These are phyloP conservation scores for Threskiornis aethiopicus DNA, from an alignment of 2,797 vertebrate species.

Conservation along the genomic window DNA sequence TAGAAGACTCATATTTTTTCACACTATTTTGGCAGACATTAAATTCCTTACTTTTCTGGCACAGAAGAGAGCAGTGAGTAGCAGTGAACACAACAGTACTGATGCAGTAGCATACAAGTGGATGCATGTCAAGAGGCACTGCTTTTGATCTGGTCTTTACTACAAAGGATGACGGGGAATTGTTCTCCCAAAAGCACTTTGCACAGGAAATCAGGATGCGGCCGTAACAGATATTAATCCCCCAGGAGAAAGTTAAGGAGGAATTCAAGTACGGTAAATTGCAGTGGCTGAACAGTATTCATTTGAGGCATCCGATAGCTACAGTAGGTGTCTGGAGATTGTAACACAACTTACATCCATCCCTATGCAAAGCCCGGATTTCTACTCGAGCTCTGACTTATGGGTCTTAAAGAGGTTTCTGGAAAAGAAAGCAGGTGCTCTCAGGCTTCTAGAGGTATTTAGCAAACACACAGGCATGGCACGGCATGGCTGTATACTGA, in stretches of 20 bases:
- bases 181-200: constrained; percentile 63
- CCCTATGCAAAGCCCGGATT: not conserved
- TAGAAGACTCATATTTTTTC: not conserved
- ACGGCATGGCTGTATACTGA: not conserved
- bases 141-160: constrained; percentile 41
- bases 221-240: constrained; percentile 54
- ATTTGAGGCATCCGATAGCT: not conserved
- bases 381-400: not conserved
- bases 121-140: not conserved
- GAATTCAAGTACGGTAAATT: not conserved
- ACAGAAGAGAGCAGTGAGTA: not conserved
- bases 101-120: not conserved
- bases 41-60: not conserved
- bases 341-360: not conserved
- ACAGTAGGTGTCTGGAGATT: not conserved
- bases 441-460: not conserved
- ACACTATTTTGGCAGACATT: not conserved
- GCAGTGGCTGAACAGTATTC: not conserved
- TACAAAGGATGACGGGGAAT: constrained; percentile 38
- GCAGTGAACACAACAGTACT: not conserved
- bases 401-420: not conserved
- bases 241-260: constrained; percentile 31
- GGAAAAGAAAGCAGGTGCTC: not conserved
- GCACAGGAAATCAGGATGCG: constrained; percentile 56
- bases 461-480: not conserved